Evolutionary conservation across 2,888 invertebrate species (phyloP).

Genomic region (Hypomecis punctinalis): DNA sequence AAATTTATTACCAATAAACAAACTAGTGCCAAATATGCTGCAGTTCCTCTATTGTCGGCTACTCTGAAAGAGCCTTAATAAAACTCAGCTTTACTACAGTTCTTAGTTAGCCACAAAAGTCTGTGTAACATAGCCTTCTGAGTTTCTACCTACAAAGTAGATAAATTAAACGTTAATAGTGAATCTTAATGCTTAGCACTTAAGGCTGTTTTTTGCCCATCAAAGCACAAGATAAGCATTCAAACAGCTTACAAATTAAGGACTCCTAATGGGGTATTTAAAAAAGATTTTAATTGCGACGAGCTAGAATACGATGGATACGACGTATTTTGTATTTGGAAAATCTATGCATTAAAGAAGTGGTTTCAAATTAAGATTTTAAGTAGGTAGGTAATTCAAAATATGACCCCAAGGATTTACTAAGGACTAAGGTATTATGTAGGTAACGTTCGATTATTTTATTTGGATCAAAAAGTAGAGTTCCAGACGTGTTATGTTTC

Average conservation of each 20-base stretch:
- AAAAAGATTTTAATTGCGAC: constrained; percentile 64
- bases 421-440: too few species aligned
- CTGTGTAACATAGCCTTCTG: constrained; percentile 19
- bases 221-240: constrained; percentile 35
- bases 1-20: too few species aligned
- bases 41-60: too few species aligned
- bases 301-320: constrained; percentile 47
- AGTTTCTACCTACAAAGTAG: constrained; percentile 24
- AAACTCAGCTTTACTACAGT: constrained; percentile 24
- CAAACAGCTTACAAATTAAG: constrained; percentile 62
- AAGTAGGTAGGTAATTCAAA: too few species aligned
- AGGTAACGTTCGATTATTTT: too few species aligned
- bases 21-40: too few species aligned
- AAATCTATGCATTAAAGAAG: too few species aligned
- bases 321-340: not conserved
- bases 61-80: constrained; percentile 3
- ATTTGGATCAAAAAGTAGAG: too few species aligned
- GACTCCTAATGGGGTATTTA: constrained; percentile 63
- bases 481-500: too few species aligned
- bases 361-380: too few species aligned
- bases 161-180: not conserved
- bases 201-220: constrained; percentile 27
- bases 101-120: constrained; percentile 29
- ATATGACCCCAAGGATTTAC: too few species aligned
- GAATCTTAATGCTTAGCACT: not conserved